Evolutionary conservation across 1,140 invertebrate genomes (phyloP).

Genomic region (Ceratina calcarata): DNA sequence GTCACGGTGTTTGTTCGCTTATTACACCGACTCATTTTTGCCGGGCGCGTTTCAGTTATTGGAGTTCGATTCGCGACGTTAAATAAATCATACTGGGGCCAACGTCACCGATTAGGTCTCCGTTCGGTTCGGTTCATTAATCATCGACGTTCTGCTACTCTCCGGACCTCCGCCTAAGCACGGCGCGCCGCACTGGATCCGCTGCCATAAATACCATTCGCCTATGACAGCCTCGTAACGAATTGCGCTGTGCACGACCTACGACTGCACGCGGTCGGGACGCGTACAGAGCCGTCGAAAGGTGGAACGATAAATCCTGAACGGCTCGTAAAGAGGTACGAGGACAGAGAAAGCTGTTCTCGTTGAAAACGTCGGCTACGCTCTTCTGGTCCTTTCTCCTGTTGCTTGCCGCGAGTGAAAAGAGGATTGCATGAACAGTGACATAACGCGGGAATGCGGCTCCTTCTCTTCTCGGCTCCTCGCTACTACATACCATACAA

Average conservation of each 20-base stretch:
- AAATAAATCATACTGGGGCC: background rate
- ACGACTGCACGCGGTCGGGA: slow-evolving; percentile 13
- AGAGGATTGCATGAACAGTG: slow-evolving; percentile 53
- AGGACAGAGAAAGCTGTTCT: background rate
- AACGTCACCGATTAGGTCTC: background rate
- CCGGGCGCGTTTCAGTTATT: too few species aligned
- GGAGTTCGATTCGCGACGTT: background rate
- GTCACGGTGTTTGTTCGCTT: background rate
- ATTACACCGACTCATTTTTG: background rate
- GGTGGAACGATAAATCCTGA: slow-evolving; percentile 33
- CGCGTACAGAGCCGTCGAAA: slow-evolving; percentile 10
- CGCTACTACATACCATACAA: too few species aligned
- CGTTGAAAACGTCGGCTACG: background rate
- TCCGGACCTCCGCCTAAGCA: slow-evolving; percentile 3
- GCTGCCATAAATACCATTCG: slow-evolving; percentile 37
- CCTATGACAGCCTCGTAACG: slow-evolving; percentile 16
- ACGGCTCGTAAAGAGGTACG: background rate
- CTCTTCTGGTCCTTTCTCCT: slow-evolving; percentile 25
- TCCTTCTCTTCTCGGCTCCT: background rate
- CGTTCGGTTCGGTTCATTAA: background rate
- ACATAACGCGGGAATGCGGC: slow-evolving; percentile 61
- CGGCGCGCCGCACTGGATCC: slow-evolving; percentile 14
- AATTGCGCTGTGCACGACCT: slow-evolving; percentile 32
- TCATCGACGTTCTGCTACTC: slow-evolving; percentile 10
- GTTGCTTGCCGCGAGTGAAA: slow-evolving; percentile 19